Percentiles rank a stretch among this genome's conserved stretches.
Conservation (phyloP, 2,113 vertebrate species). For the Vidua macroura region DNA sequence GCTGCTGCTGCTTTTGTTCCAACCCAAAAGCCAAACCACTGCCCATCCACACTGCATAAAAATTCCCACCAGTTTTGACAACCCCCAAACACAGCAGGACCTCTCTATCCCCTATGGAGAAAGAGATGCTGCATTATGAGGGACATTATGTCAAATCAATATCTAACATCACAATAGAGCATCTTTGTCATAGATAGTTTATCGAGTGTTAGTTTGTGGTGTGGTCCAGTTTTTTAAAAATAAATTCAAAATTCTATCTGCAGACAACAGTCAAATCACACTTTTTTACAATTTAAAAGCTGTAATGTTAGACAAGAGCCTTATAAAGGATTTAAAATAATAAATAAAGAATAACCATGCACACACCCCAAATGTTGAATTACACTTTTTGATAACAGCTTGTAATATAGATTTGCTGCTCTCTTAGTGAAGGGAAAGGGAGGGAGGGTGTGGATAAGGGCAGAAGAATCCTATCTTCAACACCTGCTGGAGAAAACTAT, state of each 20-base stretch:
- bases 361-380: neutral
- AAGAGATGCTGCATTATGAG: neutral
- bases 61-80: neutral
- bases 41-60: accelerated
- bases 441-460: neutral
- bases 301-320: neutral
- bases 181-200: neutral
- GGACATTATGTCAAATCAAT: neutral
- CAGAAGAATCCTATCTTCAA: neutral
- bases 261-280: neutral
- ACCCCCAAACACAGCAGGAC: neutral
- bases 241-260: neutral
- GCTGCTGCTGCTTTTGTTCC: neutral
- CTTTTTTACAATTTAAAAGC: neutral
- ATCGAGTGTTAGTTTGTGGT: neutral
- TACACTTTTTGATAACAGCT: neutral
- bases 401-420: neutral
- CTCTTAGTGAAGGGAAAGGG: neutral
- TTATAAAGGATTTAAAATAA: neutral
- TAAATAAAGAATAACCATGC: neutral
- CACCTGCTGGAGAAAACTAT: neutral
- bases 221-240: accelerated
- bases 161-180: neutral
- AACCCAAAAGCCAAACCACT: neutral
- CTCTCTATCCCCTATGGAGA: neutral